phyloP scores from a whole-genome alignment of 2,797 vertebrate species.

The Arnoldichthys spilopterus region DNA sequence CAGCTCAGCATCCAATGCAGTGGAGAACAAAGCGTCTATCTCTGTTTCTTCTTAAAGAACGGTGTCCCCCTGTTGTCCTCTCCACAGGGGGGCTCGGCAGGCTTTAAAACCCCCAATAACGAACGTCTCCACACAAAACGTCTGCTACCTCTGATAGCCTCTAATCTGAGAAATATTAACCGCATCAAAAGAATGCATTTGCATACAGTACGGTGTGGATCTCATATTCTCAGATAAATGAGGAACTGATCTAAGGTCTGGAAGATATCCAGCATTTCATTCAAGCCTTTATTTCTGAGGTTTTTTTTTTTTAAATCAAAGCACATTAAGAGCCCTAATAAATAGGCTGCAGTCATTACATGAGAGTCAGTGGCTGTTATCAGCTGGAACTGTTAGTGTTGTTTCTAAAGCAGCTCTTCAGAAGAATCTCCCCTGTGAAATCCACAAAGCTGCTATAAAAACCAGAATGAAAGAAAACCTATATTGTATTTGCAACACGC shows the following conservation, averaged over 20 bases:
- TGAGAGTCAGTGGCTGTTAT: neutral
- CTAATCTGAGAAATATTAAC: conserved; percentile 72
- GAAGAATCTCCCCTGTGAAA: neutral
- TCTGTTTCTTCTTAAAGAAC: conserved; percentile 64
- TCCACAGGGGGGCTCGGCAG: conserved; percentile 63
- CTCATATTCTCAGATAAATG: conserved; percentile 50
- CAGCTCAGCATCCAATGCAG: conserved; percentile 59
- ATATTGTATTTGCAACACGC: neutral
- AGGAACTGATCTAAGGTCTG: conserved; percentile 3
- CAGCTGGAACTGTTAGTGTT: neutral
- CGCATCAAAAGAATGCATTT: conserved; percentile 79
- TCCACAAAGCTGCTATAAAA: neutral
- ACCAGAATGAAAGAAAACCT: neutral
- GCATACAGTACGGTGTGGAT: conserved; percentile 76
- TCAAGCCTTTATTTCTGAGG: neutral
- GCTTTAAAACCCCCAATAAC: conserved; percentile 23
- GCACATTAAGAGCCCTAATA: conserved; percentile 7
- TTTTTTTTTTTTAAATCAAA: conserved; percentile 11
- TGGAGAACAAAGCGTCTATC: conserved; percentile 35
- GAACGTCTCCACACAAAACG: neutral
- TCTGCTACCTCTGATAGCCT: conserved; percentile 65
- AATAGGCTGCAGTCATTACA: conserved; percentile 6
- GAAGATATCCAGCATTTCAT: conserved; percentile 6
- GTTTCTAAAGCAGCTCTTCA: neutral
- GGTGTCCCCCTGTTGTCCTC: conserved; percentile 4